A percentile compares a stretch with the other conserved stretches of the same genome.
These are phyloP conservation scores for Toxotes jaculatrix DNA, from an alignment of 2,113 vertebrate genomes.

Conservation along the genomic window DNA sequence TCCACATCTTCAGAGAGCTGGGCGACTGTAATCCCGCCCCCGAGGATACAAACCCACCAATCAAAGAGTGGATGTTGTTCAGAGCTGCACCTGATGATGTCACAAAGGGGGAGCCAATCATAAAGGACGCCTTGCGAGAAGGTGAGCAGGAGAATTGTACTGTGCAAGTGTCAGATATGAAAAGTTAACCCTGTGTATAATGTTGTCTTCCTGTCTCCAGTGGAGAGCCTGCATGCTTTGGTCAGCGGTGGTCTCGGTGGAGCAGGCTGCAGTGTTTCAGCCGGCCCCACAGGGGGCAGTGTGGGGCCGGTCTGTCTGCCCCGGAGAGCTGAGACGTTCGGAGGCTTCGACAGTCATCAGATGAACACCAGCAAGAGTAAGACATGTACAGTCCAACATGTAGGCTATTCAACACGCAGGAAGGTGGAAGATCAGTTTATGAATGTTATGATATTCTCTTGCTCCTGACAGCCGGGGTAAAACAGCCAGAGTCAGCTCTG, in stretches of 20 bases:
- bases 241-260: slow-evolving; percentile 86
- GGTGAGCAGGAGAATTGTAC: slow-evolving; percentile 74
- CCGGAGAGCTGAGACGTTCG: slow-evolving; percentile 93
- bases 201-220: slow-evolving; percentile 70
- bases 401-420: not conserved
- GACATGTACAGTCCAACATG: slow-evolving; percentile 18
- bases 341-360: slow-evolving; percentile 95
- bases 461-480: not conserved
- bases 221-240: slow-evolving; percentile 88
- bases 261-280: slow-evolving; percentile 37
- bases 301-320: slow-evolving; percentile 88
- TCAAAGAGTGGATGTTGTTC: slow-evolving; percentile 85
- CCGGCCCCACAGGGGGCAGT: slow-evolving; percentile 69
- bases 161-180: not conserved
- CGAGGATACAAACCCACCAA: slow-evolving; percentile 77
- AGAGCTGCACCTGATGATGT: slow-evolving; percentile 88
- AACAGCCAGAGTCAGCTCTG: not conserved
- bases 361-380: slow-evolving; percentile 90
- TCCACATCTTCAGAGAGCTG: slow-evolving; percentile 90
- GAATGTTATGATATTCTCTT: not conserved
- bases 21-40: slow-evolving; percentile 78
- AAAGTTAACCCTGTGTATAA: not conserved
- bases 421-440: not conserved
- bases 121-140: slow-evolving; percentile 90
- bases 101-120: slow-evolving; percentile 89